Evolutionary conservation across 2,888 invertebrate genomes (phyloP).

Genomic region (Achlya flavicornis): DNA sequence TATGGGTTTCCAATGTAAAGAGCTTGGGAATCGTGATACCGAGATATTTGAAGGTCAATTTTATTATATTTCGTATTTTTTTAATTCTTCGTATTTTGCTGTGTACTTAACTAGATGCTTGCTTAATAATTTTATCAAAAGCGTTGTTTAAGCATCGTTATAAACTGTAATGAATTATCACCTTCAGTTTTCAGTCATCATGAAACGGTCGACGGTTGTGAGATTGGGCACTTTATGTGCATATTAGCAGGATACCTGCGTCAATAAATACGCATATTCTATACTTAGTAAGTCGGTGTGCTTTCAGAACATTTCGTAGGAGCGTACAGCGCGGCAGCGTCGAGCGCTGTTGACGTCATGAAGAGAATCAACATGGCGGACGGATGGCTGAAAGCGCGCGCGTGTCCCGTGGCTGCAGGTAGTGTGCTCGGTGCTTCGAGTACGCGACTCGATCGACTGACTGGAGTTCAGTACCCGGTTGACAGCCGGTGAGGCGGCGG

Average conservation of each 20-base stretch:
- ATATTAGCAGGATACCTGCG: conserved; percentile 19
- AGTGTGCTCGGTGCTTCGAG: conserved; percentile 51
- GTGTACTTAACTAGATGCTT: no score
- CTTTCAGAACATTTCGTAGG: conserved; percentile 21
- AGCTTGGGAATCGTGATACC: no score
- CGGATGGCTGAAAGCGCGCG: conserved; percentile 66
- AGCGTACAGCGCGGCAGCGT: conserved; percentile 20
- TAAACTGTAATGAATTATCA: no score
- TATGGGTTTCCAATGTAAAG: no score
- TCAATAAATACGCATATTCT: conserved; percentile 21
- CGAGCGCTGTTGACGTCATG: conserved; percentile 64
- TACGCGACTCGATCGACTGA: conserved; percentile 59
- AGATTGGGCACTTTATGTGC: not conserved
- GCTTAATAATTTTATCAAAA: no score
- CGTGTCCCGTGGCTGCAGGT: conserved; percentile 57
- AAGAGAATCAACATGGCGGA: conserved; percentile 67
- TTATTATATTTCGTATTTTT: no score
- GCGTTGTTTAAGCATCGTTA: no score
- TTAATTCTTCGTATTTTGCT: no score
- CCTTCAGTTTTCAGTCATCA: not conserved
- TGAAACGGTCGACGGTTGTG: not conserved
- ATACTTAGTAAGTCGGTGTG: conserved; percentile 13
- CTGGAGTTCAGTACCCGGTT: conserved; percentile 80
- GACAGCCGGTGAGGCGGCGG: conserved; percentile 81
- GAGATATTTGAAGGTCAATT: no score